phyloP scores from a whole-genome alignment of 1,140 invertebrate species.

The Meteorus sp. region DNA sequence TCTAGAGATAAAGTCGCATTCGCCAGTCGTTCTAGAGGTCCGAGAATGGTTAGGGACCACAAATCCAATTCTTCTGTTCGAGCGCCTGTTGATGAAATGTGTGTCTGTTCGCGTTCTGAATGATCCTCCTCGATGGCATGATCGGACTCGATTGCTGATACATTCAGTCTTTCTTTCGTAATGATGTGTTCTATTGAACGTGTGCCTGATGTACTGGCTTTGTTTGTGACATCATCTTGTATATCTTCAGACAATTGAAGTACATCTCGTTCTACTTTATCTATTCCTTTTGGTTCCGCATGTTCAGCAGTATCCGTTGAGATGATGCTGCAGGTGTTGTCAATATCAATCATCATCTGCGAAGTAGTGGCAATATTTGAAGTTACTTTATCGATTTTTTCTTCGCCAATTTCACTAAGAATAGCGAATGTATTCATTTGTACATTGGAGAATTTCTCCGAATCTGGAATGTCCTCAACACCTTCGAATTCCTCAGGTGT shows the following conservation, averaged over 20 bases:
- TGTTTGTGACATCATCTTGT: too few relatives aligned
- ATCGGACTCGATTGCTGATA: background rate
- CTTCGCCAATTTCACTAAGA: too few relatives aligned
- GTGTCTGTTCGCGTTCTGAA: constrained; percentile 6
- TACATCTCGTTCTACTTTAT: too few relatives aligned
- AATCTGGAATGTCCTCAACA: constrained; percentile 11
- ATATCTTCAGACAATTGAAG: too few relatives aligned
- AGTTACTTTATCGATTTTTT: too few relatives aligned
- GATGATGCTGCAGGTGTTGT: too few relatives aligned
- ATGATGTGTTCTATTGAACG: background rate
- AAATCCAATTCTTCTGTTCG: constrained; percentile 23
- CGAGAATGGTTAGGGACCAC: constrained; percentile 24
- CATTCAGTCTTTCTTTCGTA: background rate
- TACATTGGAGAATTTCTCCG: constrained; percentile 1
- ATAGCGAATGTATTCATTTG: too few relatives aligned
- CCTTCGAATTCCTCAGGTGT: constrained; percentile 22
- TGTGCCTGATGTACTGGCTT: background rate
- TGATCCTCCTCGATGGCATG: background rate
- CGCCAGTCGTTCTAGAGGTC: constrained; percentile 37
- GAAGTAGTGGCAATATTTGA: too few relatives aligned
- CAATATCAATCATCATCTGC: too few relatives aligned
- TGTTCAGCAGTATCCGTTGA: too few relatives aligned
- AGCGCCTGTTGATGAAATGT: background rate
- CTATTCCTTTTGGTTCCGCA: too few relatives aligned
- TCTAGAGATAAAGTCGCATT: constrained; percentile 36